Conservation (phyloP, 2,113 vertebrate species). For the Trinectes maculatus region DNA sequence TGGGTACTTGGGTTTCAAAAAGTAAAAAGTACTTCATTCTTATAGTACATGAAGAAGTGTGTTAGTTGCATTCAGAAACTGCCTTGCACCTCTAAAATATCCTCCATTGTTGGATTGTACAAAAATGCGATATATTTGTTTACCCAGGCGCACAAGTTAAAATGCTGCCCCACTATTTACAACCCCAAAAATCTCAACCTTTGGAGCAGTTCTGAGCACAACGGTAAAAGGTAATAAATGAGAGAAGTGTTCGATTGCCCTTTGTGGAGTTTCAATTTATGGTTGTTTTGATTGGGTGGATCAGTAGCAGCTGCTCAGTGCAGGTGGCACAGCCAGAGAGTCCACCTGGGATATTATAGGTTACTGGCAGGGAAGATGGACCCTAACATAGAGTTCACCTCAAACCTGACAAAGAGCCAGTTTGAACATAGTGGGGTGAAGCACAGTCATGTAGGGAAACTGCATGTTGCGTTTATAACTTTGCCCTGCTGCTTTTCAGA, state of each 20-base stretch:
- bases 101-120: neutral
- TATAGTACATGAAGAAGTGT: no score
- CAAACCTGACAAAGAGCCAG: neutral
- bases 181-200: neutral
- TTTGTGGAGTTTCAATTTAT: slow-evolving; percentile 3
- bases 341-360: slow-evolving; percentile 3
- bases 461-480: neutral
- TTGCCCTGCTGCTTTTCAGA: neutral
- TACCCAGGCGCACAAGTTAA: neutral
- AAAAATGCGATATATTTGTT: neutral
- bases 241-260: slow-evolving; percentile 1
- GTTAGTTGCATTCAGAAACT: no score
- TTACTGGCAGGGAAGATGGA: neutral
- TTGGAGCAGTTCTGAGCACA: neutral
- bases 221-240: slow-evolving; percentile 6
- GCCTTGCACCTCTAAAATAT: neutral
- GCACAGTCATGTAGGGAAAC: neutral
- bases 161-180: neutral
- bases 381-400: neutral
- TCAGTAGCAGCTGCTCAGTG: slow-evolving; percentile 10
- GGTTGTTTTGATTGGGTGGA: neutral
- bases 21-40: no score
- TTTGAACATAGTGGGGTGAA: neutral
- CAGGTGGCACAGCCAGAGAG: slow-evolving; percentile 9
- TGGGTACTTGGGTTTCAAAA: no score